phyloP scores from a whole-genome alignment of 1,140 invertebrate species.

The Drosophila watanabei region DNA sequence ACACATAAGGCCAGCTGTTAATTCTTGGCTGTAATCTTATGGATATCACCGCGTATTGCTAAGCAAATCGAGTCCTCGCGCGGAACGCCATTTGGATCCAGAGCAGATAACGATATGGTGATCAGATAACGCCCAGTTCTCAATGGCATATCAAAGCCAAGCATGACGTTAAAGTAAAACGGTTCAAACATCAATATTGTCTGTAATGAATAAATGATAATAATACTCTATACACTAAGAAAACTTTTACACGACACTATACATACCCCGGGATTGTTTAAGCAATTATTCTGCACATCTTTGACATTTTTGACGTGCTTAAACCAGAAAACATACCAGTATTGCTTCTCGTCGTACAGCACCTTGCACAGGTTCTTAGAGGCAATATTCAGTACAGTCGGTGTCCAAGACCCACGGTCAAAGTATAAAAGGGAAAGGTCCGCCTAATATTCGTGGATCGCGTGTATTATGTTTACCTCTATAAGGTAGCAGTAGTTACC shows the following conservation, averaged over 20 bases:
- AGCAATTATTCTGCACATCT: not conserved
- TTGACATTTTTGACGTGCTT: not conserved
- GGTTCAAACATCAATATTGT: not conserved
- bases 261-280: not conserved
- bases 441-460: not conserved
- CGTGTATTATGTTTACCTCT: not conserved
- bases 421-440: not conserved
- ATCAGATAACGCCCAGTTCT: not conserved
- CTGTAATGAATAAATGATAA: not conserved
- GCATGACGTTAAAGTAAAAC: not conserved
- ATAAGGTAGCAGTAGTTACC: not conserved
- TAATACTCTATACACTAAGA: not conserved
- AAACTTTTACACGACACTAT: too few species aligned
- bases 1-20: not conserved
- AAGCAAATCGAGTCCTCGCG: not conserved
- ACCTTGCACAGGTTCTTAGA: not conserved
- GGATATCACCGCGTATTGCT: not conserved
- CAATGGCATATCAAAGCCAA: not conserved
- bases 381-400: not conserved
- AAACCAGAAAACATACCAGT: not conserved
- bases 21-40: not conserved
- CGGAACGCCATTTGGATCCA: not conserved
- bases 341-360: not conserved
- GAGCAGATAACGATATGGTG: not conserved
- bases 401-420: not conserved